phyloP scores from a whole-genome alignment of 2,888 invertebrate species.

The Polymixis flavicincta region DNA sequence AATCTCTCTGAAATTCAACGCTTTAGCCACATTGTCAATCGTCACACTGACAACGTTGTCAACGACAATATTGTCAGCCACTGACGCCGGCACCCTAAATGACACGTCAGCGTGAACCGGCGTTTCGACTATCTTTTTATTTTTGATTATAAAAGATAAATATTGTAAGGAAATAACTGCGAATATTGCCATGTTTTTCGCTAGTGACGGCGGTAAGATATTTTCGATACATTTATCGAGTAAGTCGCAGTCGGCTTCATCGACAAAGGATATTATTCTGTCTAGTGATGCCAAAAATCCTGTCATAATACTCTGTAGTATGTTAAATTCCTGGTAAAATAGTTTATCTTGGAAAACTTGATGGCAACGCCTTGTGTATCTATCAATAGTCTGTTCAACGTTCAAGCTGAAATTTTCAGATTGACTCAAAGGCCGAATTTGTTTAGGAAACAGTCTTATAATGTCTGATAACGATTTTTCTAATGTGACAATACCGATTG shows the following conservation, averaged over 20 bases:
- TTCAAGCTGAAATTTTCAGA: conserved; percentile 86
- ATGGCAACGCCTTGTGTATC: conserved; percentile 87
- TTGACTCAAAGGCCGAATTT: conserved; percentile 86
- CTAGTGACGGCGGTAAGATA: conserved; percentile 79
- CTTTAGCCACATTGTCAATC: conserved; percentile 83
- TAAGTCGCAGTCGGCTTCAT: conserved; percentile 85
- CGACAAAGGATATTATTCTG: conserved; percentile 77
- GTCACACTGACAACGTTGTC: conserved; percentile 83
- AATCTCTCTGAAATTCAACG: conserved; percentile 82
- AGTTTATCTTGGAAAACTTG: conserved; percentile 88
- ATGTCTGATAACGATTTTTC: conserved; percentile 84
- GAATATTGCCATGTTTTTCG: conserved; percentile 83
- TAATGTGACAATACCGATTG: conserved; percentile 75
- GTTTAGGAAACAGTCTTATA: conserved; percentile 86
- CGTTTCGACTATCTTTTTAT: conserved; percentile 86
- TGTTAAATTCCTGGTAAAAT: conserved; percentile 86
- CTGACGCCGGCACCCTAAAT: conserved; percentile 76
- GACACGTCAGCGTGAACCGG: conserved; percentile 86
- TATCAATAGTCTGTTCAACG: conserved; percentile 85
- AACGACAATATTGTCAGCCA: conserved; percentile 82
- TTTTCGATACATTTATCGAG: conserved; percentile 85
- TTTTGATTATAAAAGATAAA: conserved; percentile 87
- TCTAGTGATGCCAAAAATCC: conserved; percentile 80
- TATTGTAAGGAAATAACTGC: conserved; percentile 87
- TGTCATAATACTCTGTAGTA: conserved; percentile 81